Percentiles rank a stretch among this genome's conserved stretches.
Conservation (phyloP, 2,888 invertebrate genomes). For the Drosophila leonis region DNA sequence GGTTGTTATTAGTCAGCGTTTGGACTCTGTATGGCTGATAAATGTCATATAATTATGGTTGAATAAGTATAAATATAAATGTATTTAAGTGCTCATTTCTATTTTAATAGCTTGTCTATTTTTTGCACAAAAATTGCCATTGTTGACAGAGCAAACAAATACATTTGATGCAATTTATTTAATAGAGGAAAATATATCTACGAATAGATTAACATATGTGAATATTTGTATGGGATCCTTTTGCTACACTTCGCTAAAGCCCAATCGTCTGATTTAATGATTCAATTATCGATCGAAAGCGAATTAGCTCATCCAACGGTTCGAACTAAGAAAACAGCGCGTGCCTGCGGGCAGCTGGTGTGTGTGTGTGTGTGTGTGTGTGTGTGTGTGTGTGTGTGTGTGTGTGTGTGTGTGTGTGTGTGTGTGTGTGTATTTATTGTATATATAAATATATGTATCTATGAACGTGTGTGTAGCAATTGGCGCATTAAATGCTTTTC, state of each 20-base stretch:
- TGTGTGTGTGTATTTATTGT: constrained; percentile 3
- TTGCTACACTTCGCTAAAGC: neutral
- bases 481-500: constrained; percentile 67
- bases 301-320: constrained; percentile 42
- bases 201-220: constrained; percentile 6
- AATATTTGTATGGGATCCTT: constrained; percentile 8
- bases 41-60: constrained; percentile 38
- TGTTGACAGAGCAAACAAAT: constrained; percentile 6
- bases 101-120: constrained; percentile 33
- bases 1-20: constrained; percentile 35
- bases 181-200: neutral
- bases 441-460: neutral
- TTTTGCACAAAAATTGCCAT: constrained; percentile 10
- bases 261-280: constrained; percentile 18
- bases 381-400: neutral
- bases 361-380: constrained; percentile 2
- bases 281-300: constrained; percentile 59
- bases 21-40: constrained; percentile 21
- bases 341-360: constrained; percentile 26
- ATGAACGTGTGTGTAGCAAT: constrained; percentile 29
- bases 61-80: constrained; percentile 8
- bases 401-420: constrained; percentile 1
- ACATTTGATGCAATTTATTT: constrained; percentile 5
- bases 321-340: constrained; percentile 30
- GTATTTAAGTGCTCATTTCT: constrained; percentile 37